Evolutionary conservation across 2,797 vertebrate genomes (phyloP).

Genomic region (Pelobates cultripes): DNA sequence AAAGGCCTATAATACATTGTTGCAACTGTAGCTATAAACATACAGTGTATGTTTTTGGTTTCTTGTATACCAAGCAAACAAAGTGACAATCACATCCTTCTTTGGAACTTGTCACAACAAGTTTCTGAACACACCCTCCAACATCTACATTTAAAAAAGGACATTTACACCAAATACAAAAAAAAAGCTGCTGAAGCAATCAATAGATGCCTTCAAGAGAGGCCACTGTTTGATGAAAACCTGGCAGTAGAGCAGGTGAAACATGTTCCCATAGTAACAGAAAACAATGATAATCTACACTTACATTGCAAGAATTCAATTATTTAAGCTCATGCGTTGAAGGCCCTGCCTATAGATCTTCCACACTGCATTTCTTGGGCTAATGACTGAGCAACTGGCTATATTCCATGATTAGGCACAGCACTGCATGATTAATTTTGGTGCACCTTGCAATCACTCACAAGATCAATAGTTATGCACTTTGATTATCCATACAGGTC

Average conservation of each 20-base stretch:
- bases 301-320: too few relatives aligned
- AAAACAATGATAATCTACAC: neutral
- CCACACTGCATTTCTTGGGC: too few relatives aligned
- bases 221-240: neutral
- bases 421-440: conserved; percentile 12
- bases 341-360: too few relatives aligned
- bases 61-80: too few relatives aligned
- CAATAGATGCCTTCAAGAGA: neutral
- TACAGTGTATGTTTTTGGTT: too few relatives aligned
- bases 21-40: too few relatives aligned
- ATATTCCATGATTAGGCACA: neutral
- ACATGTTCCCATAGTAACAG: neutral
- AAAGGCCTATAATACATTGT: too few relatives aligned
- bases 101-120: neutral
- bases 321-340: too few relatives aligned
- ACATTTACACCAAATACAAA: neutral
- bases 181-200: neutral
- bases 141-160: neutral
- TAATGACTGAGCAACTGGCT: too few relatives aligned
- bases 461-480: conserved; percentile 31
- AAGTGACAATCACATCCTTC: too few relatives aligned
- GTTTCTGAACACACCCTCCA: neutral
- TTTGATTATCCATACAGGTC: conserved; percentile 20
- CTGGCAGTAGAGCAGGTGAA: neutral
- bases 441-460: conserved; percentile 16